Base-by-base conservation (phyloP, 2,888 invertebrate species). In the Drosophila recens region DNA sequence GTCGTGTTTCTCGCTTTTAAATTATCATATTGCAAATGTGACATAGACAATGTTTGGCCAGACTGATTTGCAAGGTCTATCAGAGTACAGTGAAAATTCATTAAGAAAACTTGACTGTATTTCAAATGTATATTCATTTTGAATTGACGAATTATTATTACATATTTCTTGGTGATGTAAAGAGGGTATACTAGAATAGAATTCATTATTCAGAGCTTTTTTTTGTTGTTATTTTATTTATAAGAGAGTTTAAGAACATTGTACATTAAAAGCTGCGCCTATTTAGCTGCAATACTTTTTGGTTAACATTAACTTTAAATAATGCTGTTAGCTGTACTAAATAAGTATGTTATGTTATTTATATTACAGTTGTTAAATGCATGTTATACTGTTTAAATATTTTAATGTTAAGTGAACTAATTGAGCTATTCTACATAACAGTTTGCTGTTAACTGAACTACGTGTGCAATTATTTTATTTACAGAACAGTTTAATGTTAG, bases 191-290 rank as follows among this genome's bases (percentile, higher is more conserved):
- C 2, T 38, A n/a, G 2, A 17, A 52, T 45, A 11, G 13, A 17
- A 11, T 43, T 17, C 15, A 45, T 42, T 68, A 73, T 67, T 74
- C 79, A 75, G 74, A 75, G 74, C 69, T 74, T 72, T 75, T 72
- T 75, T 76, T 76, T 23, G 43, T 11, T 54, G 48, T 15, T 23
- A 8, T 61, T 67, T 45, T 17, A 53, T 20, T 48, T 62, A 52
- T 13, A 20, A 54, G 20, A 63, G n/a, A 43, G n/a, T 36, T 36
- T 36, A 13, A 54, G 8, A 42, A 56, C 4, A 43, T 43, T 38
- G 0, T 23, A 57, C 23, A 61, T 13, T 53, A n/a, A 20, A 53
- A 45, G 40, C 56, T 59, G 54, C 70, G 51, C 42, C 59, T 40
- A 69, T 74, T 69, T 66, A 72, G 42, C 46, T 63, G 54, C 45